phyloP scores from a whole-genome alignment of 2,888 invertebrate genomes.

The Cryptophagus acutangulus region DNA sequence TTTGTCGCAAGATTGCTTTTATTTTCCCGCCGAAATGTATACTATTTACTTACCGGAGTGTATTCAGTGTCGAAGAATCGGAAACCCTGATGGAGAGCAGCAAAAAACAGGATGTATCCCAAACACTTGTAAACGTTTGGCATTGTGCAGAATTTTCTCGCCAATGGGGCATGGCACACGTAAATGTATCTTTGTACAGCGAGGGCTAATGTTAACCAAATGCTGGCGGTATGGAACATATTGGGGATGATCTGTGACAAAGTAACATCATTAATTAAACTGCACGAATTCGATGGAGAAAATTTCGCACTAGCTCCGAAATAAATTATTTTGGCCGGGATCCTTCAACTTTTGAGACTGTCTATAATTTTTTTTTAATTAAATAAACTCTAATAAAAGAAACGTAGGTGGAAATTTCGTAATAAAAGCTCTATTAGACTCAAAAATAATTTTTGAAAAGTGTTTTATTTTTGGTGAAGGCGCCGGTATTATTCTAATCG shows the following conservation, averaged over 20 bases:
- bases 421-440: too few species aligned
- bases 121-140: slow-evolving; percentile 74
- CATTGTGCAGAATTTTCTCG: slow-evolving; percentile 73
- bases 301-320: too few species aligned
- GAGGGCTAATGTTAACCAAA: slow-evolving; percentile 86
- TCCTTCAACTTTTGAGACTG: too few species aligned
- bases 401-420: too few species aligned
- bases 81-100: slow-evolving; percentile 77
- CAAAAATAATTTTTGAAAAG: too few species aligned
- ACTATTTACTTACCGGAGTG: slow-evolving; percentile 37
- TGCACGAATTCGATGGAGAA: too few species aligned
- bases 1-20: too few species aligned
- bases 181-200: slow-evolving; percentile 93
- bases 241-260: slow-evolving; percentile 66
- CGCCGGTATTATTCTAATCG: slow-evolving; percentile 2
- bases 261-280: too few species aligned
- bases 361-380: too few species aligned
- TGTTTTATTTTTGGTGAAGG: neutral
- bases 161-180: slow-evolving; percentile 87
- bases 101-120: slow-evolving; percentile 70
- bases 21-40: too few species aligned
- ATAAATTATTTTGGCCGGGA: too few species aligned
- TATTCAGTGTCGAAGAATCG: slow-evolving; percentile 72
- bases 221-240: slow-evolving; percentile 89
- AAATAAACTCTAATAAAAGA: too few species aligned